These are phyloP conservation scores for Callipepla squamata DNA, from an alignment of 2,113 vertebrate genomes.

Conservation along the genomic window DNA sequence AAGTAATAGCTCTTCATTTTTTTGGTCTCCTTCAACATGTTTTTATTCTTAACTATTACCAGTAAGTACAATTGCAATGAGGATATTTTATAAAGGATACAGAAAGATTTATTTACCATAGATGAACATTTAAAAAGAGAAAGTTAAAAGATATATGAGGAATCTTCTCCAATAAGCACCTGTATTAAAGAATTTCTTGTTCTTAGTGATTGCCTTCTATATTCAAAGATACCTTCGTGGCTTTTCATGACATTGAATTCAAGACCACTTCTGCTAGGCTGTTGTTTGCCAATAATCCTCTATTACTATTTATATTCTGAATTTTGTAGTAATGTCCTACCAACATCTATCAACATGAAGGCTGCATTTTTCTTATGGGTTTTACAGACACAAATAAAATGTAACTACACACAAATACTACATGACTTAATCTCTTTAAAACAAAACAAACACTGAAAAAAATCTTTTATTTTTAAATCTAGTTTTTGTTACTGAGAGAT, in stretches of 20 bases:
- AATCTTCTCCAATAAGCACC: neutral
- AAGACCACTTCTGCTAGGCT: neutral
- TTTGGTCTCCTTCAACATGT: neutral
- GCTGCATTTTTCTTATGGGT: neutral
- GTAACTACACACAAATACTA: neutral
- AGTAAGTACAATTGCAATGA: neutral
- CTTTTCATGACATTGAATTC: slow-evolving; percentile 9
- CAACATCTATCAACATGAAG: neutral
- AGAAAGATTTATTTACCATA: neutral
- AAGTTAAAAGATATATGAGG: neutral
- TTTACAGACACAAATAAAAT: neutral
- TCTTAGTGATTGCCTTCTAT: neutral
- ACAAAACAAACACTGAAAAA: neutral
- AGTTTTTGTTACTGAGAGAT: neutral
- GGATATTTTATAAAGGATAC: neutral
- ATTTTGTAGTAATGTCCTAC: neutral
- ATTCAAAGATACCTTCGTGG: neutral
- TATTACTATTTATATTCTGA: neutral
- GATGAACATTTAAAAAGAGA: neutral
- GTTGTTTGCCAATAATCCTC: slow-evolving; percentile 11
- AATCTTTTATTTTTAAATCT: neutral
- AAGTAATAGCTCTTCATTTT: neutral
- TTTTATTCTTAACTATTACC: slow-evolving; percentile 1
- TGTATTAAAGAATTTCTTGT: neutral
- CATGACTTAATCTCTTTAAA: neutral